Conservation (phyloP, 1,140 invertebrate species). For the Pinna nobilis region DNA sequence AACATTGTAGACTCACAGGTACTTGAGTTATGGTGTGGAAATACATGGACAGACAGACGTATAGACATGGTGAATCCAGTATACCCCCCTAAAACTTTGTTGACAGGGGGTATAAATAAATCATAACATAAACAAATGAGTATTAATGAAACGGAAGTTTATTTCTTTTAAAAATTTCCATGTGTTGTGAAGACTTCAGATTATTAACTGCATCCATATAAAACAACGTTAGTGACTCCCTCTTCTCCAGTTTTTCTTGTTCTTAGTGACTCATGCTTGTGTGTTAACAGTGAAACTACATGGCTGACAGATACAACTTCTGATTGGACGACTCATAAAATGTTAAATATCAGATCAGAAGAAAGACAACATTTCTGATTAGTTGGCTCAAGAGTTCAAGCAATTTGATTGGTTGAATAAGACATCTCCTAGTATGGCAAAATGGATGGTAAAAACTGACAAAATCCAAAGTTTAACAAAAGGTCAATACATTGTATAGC, state of each 20-base stretch:
- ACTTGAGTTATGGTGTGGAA: no score
- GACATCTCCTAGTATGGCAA: background rate
- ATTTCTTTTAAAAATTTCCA: conserved; percentile 18
- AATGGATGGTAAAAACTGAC: background rate
- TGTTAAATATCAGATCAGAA: background rate
- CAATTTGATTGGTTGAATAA: no score
- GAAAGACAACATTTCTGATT: background rate
- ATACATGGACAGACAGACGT: no score
- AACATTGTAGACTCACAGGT: no score
- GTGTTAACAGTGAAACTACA: no score
- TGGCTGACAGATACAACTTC: no score
- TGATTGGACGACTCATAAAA: conserved; percentile 12
- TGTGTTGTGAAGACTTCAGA: conserved; percentile 16
- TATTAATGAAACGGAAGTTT: conserved; percentile 45
- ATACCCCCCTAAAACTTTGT: no score
- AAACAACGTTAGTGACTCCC: conserved; percentile 15
- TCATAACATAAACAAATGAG: background rate
- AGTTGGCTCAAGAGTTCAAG: background rate
- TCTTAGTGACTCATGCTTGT: conserved; percentile 20
- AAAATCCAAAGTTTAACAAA: background rate
- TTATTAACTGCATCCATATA: conserved; percentile 44
- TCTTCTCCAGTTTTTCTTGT: conserved; percentile 31
- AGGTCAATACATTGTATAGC: conserved; percentile 8
- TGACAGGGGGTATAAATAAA: no score
- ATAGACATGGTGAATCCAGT: no score